phyloP scores from a whole-genome alignment of 2,888 invertebrate species.

The Strigamia crassipes region DNA sequence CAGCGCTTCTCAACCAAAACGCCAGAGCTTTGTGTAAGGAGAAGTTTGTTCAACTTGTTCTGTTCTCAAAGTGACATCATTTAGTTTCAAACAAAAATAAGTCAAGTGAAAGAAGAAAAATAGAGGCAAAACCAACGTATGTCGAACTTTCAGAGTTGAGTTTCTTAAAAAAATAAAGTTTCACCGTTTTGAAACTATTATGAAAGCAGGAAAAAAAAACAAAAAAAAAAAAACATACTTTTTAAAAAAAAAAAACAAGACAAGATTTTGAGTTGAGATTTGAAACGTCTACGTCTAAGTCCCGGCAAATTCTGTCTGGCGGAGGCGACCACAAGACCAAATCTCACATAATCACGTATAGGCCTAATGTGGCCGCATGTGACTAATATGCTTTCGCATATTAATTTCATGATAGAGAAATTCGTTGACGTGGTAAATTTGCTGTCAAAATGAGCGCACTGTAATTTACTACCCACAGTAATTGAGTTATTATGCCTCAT shows the following conservation, averaged over 20 bases:
- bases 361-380: neutral
- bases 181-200: neutral
- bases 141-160: neutral
- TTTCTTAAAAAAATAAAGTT: neutral
- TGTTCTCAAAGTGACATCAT: neutral
- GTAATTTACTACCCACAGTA: neutral
- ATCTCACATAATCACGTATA: neutral
- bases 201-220: neutral
- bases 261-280: neutral
- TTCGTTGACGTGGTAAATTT: neutral
- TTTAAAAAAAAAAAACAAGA: neutral
- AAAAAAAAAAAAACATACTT: neutral
- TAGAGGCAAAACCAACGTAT: neutral
- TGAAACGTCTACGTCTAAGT: neutral
- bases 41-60: neutral
- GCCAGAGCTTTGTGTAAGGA: neutral
- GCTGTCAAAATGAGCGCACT: neutral
- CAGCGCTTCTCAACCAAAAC: neutral
- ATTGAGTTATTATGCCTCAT: neutral
- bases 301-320: neutral
- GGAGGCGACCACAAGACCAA: neutral
- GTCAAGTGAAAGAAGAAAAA: neutral
- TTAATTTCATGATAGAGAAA: neutral
- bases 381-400: neutral
- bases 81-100: neutral